A percentile compares a stretch with the other conserved stretches of the same genome.
phyloP scores from a whole-genome alignment of 1,140 invertebrate genomes.

The Trichonephila clavipes region DNA sequence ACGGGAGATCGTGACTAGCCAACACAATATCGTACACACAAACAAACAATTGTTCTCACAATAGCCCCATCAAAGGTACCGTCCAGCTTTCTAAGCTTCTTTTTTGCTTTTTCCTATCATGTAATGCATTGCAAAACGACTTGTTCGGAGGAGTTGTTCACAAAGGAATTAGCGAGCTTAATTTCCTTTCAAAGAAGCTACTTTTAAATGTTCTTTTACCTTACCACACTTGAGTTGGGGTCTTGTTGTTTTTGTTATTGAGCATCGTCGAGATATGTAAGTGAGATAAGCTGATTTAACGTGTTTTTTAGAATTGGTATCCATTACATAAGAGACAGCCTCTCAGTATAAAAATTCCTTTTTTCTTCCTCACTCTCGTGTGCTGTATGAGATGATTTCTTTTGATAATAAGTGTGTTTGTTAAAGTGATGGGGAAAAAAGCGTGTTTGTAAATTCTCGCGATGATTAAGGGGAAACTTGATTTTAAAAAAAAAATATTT shows the following conservation, averaged over 20 bases:
- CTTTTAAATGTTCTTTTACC: constrained; percentile 43
- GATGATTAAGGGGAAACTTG: not conserved
- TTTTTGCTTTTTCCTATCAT: constrained; percentile 2
- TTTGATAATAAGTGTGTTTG: not conserved
- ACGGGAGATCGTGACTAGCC: constrained; percentile 50
- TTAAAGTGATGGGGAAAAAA: not conserved
- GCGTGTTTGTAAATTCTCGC: not conserved
- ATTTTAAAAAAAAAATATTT: not conserved
- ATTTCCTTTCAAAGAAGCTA: constrained; percentile 37
- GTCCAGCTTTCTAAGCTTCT: not conserved
- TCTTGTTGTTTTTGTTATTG: not conserved
- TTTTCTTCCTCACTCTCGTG: not conserved
- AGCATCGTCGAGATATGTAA: not conserved
- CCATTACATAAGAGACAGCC: constrained; percentile 8
- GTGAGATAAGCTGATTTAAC: constrained; percentile 41
- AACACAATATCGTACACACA: constrained; percentile 44
- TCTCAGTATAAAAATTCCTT: not conserved
- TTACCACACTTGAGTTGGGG: not conserved
- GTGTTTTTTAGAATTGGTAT: constrained; percentile 5
- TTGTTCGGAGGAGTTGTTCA: constrained; percentile 39
- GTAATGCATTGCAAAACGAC: constrained; percentile 49
- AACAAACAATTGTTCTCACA: constrained; percentile 58
- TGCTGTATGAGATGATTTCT: not conserved
- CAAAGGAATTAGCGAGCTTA: constrained; percentile 59
- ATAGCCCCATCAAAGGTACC: constrained; percentile 39